Percentiles rank a stretch among this genome's conserved stretches.
These are phyloP conservation scores for Tenebrio molitor DNA, from an alignment of 1,140 invertebrate species.

Conservation along the genomic window DNA sequence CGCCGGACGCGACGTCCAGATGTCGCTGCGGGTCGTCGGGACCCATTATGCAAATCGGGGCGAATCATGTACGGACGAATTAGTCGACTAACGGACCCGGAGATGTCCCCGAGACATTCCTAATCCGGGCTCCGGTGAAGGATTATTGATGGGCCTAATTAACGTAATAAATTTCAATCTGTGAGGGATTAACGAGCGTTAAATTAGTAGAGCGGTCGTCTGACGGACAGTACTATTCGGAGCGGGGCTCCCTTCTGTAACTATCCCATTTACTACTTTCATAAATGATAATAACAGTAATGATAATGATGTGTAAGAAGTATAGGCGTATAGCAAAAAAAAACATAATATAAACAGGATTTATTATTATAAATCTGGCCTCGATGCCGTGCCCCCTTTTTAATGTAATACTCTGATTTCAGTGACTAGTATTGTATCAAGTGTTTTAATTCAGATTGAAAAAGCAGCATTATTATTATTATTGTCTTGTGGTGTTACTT, in stretches of 20 bases:
- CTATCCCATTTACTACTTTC: too few relatives aligned
- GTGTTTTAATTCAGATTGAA: too few relatives aligned
- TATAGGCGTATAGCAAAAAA: too few relatives aligned
- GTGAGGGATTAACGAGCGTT: constrained; percentile 26
- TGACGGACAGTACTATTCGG: constrained; percentile 20
- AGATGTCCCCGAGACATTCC: constrained; percentile 5
- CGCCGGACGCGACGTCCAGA: not conserved
- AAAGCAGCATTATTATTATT: too few relatives aligned
- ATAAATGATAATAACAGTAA: too few relatives aligned
- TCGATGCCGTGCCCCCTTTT: too few relatives aligned
- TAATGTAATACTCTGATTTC: too few relatives aligned
- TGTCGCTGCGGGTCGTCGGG: not conserved
- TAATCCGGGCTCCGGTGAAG: constrained; percentile 8
- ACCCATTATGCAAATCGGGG: constrained; percentile 12
- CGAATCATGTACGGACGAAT: not conserved
- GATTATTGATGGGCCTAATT: constrained; percentile 29
- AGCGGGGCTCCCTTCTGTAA: not conserved
- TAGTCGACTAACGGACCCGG: not conserved
- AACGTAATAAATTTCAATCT: constrained; percentile 33
- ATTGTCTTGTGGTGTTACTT: too few relatives aligned
- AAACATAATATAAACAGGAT: too few relatives aligned
- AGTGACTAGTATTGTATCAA: too few relatives aligned
- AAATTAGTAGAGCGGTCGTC: constrained; percentile 23
- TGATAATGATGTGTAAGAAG: too few relatives aligned
- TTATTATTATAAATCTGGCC: too few relatives aligned